These are phyloP conservation scores for Nycteola revayana DNA, from an alignment of 2,888 invertebrate species.

Conservation along the genomic window DNA sequence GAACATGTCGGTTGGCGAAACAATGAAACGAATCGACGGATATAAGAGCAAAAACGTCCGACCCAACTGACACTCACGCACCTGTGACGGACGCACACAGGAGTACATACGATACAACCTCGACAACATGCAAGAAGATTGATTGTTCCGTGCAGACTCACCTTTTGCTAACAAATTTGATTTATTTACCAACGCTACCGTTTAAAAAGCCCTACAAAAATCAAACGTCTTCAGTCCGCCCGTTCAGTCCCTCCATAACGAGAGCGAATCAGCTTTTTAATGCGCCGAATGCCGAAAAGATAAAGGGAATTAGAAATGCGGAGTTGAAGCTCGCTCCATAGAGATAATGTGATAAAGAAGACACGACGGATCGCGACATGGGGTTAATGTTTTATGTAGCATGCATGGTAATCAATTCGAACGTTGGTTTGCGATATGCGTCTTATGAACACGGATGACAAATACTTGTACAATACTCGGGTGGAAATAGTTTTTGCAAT, in stretches of 20 bases:
- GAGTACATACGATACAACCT: slow-evolving; percentile 39
- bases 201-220: slow-evolving; percentile 46
- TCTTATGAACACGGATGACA: no score
- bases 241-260: slow-evolving; percentile 29
- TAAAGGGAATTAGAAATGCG: slow-evolving; percentile 59
- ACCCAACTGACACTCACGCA: slow-evolving; percentile 32
- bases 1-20: slow-evolving; percentile 41
- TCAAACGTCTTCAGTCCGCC: slow-evolving; percentile 43
- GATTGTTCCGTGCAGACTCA: slow-evolving; percentile 47
- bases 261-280: slow-evolving; percentile 31
- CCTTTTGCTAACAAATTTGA: slow-evolving; percentile 57
- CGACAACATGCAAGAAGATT: slow-evolving; percentile 60
- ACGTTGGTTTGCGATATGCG: no score
- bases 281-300: slow-evolving; percentile 32
- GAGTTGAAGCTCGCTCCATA: slow-evolving; percentile 50
- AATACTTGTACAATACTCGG: no score
- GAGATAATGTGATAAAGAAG: slow-evolving; percentile 69
- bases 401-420: slow-evolving; percentile 40
- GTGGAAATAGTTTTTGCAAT: no score
- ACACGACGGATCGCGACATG: slow-evolving; percentile 62
- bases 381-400: slow-evolving; percentile 72
- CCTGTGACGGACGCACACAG: slow-evolving; percentile 34
- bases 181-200: slow-evolving; percentile 55
- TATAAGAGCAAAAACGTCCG: slow-evolving; percentile 38
- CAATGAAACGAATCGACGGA: slow-evolving; percentile 40